These are phyloP conservation scores for Lasius platythorax DNA, from an alignment of 2,888 invertebrate genomes.

Conservation along the genomic window DNA sequence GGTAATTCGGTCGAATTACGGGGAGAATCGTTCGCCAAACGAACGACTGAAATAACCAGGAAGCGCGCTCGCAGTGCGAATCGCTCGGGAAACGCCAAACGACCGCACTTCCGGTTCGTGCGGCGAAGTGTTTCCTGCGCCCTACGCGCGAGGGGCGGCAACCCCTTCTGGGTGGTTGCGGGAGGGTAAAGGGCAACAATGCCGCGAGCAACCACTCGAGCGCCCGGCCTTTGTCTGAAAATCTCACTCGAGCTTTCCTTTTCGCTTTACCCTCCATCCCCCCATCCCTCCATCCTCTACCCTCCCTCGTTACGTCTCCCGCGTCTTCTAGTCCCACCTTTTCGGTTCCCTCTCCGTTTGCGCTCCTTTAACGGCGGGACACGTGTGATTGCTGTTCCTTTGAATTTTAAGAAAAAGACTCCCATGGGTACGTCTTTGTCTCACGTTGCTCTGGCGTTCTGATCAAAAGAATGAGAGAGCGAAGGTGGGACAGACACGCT, in stretches of 20 bases:
- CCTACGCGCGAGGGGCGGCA: conserved; percentile 62
- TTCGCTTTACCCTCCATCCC: conserved; percentile 53
- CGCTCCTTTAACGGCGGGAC: conserved; percentile 38
- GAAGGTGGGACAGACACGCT: neutral
- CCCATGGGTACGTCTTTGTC: conserved; percentile 31
- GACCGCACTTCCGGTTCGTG: conserved; percentile 80
- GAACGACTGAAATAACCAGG: conserved; percentile 53
- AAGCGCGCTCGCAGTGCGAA: conserved; percentile 55
- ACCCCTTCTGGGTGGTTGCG: conserved; percentile 65
- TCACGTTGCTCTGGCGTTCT: conserved; percentile 8
- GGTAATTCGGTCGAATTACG: conserved; percentile 41
- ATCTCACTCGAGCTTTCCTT: conserved; percentile 74
- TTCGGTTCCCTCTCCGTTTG: conserved; percentile 56
- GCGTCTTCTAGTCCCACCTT: conserved; percentile 2
- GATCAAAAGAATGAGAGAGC: conserved; percentile 11
- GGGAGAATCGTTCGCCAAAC: conserved; percentile 5
- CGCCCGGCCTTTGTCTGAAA: conserved; percentile 78
- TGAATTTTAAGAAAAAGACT: conserved; percentile 53
- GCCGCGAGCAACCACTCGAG: conserved; percentile 81
- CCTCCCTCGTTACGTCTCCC: neutral
- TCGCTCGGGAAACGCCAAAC: conserved; percentile 79
- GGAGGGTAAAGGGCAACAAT: conserved; percentile 83
- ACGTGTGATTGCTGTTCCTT: conserved; percentile 62
- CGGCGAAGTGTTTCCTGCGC: conserved; percentile 78
- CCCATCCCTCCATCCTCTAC: conserved; percentile 50